A percentile compares a stretch with the other conserved stretches of the same genome.
Conservation (phyloP, 2,797 vertebrate species). For the Channallabes apus region DNA sequence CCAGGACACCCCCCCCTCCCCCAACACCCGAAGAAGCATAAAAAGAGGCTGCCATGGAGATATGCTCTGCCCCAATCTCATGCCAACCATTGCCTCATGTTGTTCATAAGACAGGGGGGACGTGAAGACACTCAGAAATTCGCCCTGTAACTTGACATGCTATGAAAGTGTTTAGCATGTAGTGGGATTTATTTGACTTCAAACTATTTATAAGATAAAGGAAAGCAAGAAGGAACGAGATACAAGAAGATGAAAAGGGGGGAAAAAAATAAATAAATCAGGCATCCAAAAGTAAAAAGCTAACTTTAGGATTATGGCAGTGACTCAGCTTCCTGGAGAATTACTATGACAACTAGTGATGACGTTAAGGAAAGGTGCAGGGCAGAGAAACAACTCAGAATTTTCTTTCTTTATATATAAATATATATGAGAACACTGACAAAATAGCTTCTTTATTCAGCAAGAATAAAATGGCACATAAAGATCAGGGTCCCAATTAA, state of each 20-base stretch:
- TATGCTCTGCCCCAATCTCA: neutral
- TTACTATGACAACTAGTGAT: neutral
- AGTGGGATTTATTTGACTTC: neutral
- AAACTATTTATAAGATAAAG: neutral
- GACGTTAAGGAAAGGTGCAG: neutral
- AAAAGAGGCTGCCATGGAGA: neutral
- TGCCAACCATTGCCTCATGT: neutral
- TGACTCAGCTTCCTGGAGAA: neutral
- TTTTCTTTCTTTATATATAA: no score
- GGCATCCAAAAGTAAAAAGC: no score
- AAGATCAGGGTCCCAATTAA: neutral
- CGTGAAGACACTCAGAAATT: neutral
- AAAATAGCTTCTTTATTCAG: neutral
- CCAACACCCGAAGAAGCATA: neutral
- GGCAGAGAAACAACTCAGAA: neutral
- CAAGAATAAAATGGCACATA: neutral
- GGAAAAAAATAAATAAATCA: neutral
- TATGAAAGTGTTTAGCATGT: neutral
- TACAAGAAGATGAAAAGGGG: conserved; percentile 2
- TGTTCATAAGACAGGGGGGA: neutral
- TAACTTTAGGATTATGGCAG: neutral
- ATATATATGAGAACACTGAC: neutral
- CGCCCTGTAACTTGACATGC: neutral
- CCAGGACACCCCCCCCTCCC: neutral
- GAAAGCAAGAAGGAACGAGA: neutral